Conservation (phyloP, 2,888 invertebrate species). For the Drosophila recens region DNA sequence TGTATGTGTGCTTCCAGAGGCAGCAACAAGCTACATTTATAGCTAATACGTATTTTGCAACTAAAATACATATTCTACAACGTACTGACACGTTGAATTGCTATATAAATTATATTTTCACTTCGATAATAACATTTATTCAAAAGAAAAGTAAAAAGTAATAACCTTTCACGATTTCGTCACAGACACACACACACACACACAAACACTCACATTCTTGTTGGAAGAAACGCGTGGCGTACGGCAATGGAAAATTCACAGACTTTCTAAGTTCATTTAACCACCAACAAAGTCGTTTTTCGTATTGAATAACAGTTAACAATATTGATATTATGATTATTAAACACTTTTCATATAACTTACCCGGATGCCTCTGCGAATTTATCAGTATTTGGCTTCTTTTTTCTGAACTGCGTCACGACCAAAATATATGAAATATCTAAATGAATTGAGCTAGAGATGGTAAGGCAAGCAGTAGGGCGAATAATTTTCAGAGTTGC, state of each 20-base stretch:
- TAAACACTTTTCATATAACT: slow-evolving; percentile 44
- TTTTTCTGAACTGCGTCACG: slow-evolving; percentile 60
- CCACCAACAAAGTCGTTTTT: slow-evolving; percentile 47
- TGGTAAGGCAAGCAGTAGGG: slow-evolving; percentile 6
- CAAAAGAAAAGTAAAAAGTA: slow-evolving; percentile 14
- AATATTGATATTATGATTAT: slow-evolving; percentile 5
- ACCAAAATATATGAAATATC: slow-evolving; percentile 68
- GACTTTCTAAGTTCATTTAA: slow-evolving; percentile 28
- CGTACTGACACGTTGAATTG: not conserved
- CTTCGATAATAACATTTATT: not conserved
- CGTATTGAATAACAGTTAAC: slow-evolving; percentile 44
- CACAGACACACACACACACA: slow-evolving; percentile 39
- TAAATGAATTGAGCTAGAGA: slow-evolving; percentile 46
- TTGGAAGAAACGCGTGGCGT: slow-evolving; percentile 73
- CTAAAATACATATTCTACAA: not conserved
- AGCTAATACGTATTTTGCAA: not conserved
- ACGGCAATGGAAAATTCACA: slow-evolving; percentile 23
- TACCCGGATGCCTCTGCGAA: slow-evolving; percentile 79
- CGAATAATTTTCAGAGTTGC: not conserved
- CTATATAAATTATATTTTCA: not conserved
- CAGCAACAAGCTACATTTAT: slow-evolving; percentile 38
- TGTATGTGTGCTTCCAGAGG: slow-evolving; percentile 58
- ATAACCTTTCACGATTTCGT: slow-evolving; percentile 60
- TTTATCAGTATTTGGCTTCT: slow-evolving; percentile 70
- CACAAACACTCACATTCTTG: slow-evolving; percentile 29